Evolutionary conservation across 1,140 invertebrate species (phyloP).

Genomic region (Brachystomella parvula): DNA sequence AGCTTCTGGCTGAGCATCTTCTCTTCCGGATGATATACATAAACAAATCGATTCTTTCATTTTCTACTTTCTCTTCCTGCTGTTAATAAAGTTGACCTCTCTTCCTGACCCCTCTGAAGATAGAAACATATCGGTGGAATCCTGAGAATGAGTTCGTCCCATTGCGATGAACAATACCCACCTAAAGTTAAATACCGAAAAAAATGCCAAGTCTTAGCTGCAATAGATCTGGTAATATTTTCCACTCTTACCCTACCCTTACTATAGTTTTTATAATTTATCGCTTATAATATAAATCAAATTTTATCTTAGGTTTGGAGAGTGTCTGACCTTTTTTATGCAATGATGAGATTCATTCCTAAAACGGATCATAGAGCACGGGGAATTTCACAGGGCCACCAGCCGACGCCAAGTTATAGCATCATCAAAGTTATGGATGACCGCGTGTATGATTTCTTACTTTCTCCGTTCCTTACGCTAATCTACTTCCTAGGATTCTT

Average conservation of each 20-base stretch:
- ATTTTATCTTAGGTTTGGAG: neutral
- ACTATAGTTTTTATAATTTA: neutral
- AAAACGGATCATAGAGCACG: neutral
- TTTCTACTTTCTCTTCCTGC: too few relatives aligned
- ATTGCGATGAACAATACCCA: too few relatives aligned
- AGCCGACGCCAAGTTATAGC: neutral
- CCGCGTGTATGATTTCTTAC: constrained; percentile 5
- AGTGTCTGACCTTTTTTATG: constrained; percentile 3
- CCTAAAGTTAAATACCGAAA: neutral
- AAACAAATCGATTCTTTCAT: too few relatives aligned
- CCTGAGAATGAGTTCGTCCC: too few relatives aligned
- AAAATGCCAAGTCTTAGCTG: neutral
- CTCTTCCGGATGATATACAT: too few relatives aligned
- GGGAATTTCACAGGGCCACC: neutral
- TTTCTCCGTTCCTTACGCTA: neutral
- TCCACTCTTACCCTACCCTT: too few relatives aligned
- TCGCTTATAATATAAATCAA: neutral
- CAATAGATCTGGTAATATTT: constrained; percentile 3
- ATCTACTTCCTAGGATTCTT: constrained; percentile 10
- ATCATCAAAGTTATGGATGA: neutral
- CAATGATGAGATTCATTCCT: neutral
- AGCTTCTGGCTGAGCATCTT: too few relatives aligned
- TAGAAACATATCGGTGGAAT: too few relatives aligned
- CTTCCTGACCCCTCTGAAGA: too few relatives aligned
- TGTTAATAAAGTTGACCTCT: too few relatives aligned